A percentile compares a stretch with the other conserved stretches of the same genome.
These are phyloP conservation scores for Anoncus sp. DNA, from an alignment of 2,888 invertebrate genomes.

Conservation along the genomic window DNA sequence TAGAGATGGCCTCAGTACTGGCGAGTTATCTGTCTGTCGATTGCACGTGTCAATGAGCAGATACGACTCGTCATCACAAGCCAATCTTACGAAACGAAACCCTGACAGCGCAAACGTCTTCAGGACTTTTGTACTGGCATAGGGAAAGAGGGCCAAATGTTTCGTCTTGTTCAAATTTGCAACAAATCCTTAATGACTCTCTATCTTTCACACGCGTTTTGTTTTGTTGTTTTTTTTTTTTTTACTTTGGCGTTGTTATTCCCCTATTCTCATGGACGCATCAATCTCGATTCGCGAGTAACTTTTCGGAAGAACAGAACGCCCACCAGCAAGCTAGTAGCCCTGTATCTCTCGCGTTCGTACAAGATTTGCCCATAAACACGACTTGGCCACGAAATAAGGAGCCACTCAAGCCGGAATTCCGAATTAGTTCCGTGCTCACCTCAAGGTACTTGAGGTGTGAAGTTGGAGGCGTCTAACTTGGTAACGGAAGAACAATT, in stretches of 20 bases:
- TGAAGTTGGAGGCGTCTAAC: slow-evolving; percentile 78
- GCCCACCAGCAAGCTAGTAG: slow-evolving; percentile 31
- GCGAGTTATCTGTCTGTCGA: too few species aligned
- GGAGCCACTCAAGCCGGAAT: slow-evolving; percentile 77
- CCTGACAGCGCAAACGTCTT: too few species aligned
- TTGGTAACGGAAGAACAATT: slow-evolving; percentile 79
- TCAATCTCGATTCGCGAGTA: slow-evolving; percentile 10
- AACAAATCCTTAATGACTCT: not conserved
- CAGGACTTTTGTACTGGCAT: too few species aligned
- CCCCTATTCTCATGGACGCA: slow-evolving; percentile 2
- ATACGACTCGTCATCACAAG: too few species aligned
- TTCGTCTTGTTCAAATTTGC: not conserved
- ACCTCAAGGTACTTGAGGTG: slow-evolving; percentile 78
- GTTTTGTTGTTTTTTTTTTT: not conserved
- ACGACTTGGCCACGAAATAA: slow-evolving; percentile 74
- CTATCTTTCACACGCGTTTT: not conserved
- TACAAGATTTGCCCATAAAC: slow-evolving; percentile 73
- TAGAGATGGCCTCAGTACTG: too few species aligned
- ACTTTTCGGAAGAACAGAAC: slow-evolving; percentile 38
- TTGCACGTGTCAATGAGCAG: too few species aligned
- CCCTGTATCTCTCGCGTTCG: slow-evolving; percentile 56
- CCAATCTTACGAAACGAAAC: too few species aligned
- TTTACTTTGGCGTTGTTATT: slow-evolving; percentile 66
- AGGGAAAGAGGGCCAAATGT: too few species aligned
- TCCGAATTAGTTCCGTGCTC: slow-evolving; percentile 77